Base-by-base conservation (phyloP, 37 sponge, comb jelly and placozoan genomes). In the Crambe crambe region DNA sequence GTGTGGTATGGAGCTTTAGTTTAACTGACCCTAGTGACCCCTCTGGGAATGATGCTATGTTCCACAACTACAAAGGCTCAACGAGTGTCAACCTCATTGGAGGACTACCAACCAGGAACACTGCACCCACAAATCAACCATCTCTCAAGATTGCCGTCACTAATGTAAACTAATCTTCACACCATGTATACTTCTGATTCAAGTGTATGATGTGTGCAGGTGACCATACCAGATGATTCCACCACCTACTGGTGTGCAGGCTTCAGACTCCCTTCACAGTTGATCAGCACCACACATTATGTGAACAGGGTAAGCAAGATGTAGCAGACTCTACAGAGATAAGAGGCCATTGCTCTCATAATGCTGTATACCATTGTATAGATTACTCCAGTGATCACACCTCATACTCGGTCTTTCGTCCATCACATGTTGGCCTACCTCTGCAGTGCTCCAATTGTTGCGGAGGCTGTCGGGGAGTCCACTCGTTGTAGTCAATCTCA, bases 381-480 rank as follows among this genome's bases (percentile, higher is more conserved):
- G 75, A 39, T 81, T 60, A 18, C 59, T 35, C 82, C 82, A 32
- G 31, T 27, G 22, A 35, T 82, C 2, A 43, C 83, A 15, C 74
- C 63, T 39, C 72, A 44, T 15, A 34, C n/a, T 3, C 21, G 58
- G 18, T 39, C 74, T 8, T 77, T 36, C 71, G 85, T 85, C n/a
- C 85, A 85, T 77, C 85, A 85, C 22, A 32, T 85, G 35, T 27
- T 85, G 17, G 23, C 78, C 51, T 77, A 78, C 60, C 29, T 72
- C 2, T 85, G 85, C 67, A 34, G 0, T 4, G 35, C 22, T 4
- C 41, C 42, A 0, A 15, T 61, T 10, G 67, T 42, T 26, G 38
- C 62, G 18, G 26, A 60, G 38, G 20, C 12, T 18, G 51, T 85
- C 1, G 85, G 73, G 18, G 34, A 38, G 27, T 29, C 71, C 10